Evolutionary conservation across 2,113 vertebrate species (phyloP), one percentile per base, ranked within the genome.

Genomic region (Okapia johnstoni): DNA sequence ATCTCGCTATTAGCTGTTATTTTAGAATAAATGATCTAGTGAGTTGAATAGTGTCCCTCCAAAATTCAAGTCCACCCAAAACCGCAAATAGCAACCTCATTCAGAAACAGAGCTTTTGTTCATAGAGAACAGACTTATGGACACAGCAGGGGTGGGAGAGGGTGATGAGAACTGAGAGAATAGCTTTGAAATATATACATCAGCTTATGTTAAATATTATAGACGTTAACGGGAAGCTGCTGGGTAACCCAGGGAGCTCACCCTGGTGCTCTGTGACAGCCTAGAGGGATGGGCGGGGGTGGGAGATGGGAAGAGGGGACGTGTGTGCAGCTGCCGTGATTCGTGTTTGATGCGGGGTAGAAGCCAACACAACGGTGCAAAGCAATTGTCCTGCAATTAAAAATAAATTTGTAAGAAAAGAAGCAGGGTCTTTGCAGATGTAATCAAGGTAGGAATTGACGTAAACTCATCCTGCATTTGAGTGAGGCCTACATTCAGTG

Each of bases 281-380:
- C 63, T 40, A 0, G 19, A 12, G 21, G 21, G 66, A 11, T 0
- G 21, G 36, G 11, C 6, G 17, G 19, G 33, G 66, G 33, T 0
- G 66, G 61, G n/a, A 10, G 63, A n/a, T 0, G 17, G 63, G 66
- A 9, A n/a, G 2, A 36, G 4, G 66, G 16, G 21, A 1, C n/a
- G 5, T 6, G 0, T 5, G 2, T 13, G 36, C 36, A 40, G 19
- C 61, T 17, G 17, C 0, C 33, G 33, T 4, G 63, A 6, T 7
- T 19, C 14, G 0, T 10, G 63, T 10, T 36, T 5, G 33, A 1
- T 11, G 63, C 11, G 4, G 17, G 63, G 63, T 36, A 6, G 21
- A 14, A 6, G 21, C 21, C 36, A 14, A 6, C 36, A 14, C 36
- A 25, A 11, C 36, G 1, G n/a, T 23, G 66, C 11, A 25, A 13